Conservation (phyloP, 2,113 vertebrate genomes). For the Dasyprocta punctata region DNA sequence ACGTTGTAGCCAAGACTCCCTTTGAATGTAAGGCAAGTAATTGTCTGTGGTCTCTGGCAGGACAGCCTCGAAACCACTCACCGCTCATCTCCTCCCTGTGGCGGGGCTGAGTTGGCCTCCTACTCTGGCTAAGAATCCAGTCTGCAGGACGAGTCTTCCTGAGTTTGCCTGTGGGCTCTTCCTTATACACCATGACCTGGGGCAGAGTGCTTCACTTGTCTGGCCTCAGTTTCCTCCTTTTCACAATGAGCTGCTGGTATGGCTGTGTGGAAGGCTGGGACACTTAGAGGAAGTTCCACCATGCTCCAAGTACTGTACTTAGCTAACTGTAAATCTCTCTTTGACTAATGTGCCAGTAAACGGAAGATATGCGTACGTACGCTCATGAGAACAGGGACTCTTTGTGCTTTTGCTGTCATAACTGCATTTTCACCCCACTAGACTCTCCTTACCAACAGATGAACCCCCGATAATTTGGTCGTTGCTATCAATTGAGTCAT, state of each 20-base stretch:
- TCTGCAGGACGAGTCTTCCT: not conserved
- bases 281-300: not conserved
- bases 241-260: not conserved
- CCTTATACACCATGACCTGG: not conserved
- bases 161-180: not conserved
- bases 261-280: not conserved
- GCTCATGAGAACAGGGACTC: not conserved
- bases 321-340: not conserved
- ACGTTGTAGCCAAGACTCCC: not conserved
- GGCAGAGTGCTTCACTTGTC: not conserved
- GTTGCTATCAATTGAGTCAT: not conserved
- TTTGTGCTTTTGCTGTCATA: not conserved
- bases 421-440: not conserved
- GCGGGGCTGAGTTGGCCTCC: not conserved
- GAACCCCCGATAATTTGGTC: not conserved
- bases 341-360: not conserved
- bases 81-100: not conserved
- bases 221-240: not conserved
- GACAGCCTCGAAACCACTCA: not conserved
- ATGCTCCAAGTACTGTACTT: not conserved
- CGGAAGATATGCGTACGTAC: not conserved
- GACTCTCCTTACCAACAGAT: not conserved
- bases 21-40: not conserved
- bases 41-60: not conserved
- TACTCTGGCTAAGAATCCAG: not conserved